These are phyloP conservation scores for Leptothorax acervorum DNA, from an alignment of 2,888 invertebrate genomes.

Conservation along the genomic window DNA sequence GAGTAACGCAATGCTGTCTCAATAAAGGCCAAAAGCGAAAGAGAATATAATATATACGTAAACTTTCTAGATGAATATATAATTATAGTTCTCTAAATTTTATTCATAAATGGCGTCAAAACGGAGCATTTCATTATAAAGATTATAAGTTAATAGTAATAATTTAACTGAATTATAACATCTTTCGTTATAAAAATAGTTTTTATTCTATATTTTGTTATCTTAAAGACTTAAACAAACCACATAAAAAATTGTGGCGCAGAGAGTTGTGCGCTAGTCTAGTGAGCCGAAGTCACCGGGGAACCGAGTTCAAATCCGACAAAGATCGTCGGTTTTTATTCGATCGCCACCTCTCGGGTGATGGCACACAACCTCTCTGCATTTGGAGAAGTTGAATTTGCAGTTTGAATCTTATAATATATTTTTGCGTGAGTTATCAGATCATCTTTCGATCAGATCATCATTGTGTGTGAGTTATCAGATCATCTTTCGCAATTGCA, in stretches of 20 bases:
- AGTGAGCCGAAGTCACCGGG: no score
- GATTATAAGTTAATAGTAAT: not conserved
- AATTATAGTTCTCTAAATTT: not conserved
- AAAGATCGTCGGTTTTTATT: no score
- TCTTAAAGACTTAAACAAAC: not conserved
- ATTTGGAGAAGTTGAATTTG: no score
- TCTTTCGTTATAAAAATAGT: not conserved
- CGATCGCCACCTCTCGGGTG: no score
- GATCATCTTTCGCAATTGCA: not conserved
- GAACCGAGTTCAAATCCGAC: no score
- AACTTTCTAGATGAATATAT: not conserved
- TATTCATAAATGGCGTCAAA: not conserved
- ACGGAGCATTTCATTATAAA: not conserved
- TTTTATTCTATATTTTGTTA: not conserved
- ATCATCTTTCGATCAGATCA: no score
- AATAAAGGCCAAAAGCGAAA: not conserved
- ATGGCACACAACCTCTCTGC: no score
- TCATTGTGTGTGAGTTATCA: no score
- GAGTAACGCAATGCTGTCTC: not conserved
- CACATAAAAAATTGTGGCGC: no score
- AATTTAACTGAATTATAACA: slow-evolving; percentile 14
- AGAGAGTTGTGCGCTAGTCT: no score
- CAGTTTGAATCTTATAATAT: no score
- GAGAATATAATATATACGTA: not conserved
- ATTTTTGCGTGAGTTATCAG: no score